Evolutionary conservation across 1,140 invertebrate genomes (phyloP).

Genomic region (Tachypleus tridentatus): DNA sequence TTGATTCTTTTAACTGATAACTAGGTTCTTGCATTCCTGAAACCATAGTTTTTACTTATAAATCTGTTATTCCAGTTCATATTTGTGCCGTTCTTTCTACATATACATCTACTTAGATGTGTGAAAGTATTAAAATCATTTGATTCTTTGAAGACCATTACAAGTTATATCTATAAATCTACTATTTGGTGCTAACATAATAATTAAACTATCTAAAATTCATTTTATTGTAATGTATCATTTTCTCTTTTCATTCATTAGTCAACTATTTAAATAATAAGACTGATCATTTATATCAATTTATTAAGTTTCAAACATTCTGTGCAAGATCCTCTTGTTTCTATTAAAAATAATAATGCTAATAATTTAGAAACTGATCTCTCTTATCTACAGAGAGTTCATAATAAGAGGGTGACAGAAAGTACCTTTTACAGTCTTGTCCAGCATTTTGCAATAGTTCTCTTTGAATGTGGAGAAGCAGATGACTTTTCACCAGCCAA

Average conservation of each 20-base stretch:
- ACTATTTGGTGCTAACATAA: no score
- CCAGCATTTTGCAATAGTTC: constrained; percentile 59
- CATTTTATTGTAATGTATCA: neutral
- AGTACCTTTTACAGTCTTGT: constrained; percentile 61
- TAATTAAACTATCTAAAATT: no score
- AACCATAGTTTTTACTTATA: neutral
- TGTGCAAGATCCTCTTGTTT: no score
- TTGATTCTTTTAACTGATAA: no score
- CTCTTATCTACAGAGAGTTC: constrained; percentile 39
- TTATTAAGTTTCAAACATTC: no score
- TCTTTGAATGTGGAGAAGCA: constrained; percentile 63
- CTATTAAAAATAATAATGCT: neutral
- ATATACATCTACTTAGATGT: no score
- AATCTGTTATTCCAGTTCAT: no score
- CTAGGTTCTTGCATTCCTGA: neutral
- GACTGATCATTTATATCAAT: neutral
- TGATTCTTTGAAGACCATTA: no score
- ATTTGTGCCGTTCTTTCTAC: no score
- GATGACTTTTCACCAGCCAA: constrained; percentile 65
- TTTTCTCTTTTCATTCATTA: neutral
- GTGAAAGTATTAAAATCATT: no score
- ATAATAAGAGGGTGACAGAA: constrained; percentile 51
- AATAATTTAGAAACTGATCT: constrained; percentile 4
- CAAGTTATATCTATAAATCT: no score
- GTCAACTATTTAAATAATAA: neutral